A percentile compares a stretch with the other conserved stretches of the same genome.
Conservation (phyloP, 2,888 invertebrate genomes). For the Nomada flava region DNA sequence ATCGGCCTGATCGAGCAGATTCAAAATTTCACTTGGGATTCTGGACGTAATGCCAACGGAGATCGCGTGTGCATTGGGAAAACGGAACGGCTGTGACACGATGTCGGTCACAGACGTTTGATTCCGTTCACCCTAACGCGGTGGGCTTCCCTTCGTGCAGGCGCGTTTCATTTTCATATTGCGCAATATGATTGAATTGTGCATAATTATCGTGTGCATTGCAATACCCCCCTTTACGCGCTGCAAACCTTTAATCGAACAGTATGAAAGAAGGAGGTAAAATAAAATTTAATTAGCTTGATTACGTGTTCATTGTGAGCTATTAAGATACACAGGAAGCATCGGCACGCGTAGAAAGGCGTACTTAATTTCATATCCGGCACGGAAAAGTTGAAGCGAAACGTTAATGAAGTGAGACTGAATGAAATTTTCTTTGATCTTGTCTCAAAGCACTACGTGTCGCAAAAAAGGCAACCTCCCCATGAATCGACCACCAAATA, state of each 20-base stretch:
- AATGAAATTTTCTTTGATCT: constrained; percentile 65
- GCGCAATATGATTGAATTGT: too few relatives aligned
- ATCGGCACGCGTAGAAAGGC: constrained; percentile 22
- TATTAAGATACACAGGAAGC: constrained; percentile 47
- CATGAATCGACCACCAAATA: constrained; percentile 5
- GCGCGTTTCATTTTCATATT: too few relatives aligned
- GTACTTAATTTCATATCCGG: constrained; percentile 43
- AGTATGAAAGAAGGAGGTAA: background rate
- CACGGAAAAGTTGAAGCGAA: constrained; percentile 8
- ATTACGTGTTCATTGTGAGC: constrained; percentile 47
- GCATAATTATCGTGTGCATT: too few relatives aligned
- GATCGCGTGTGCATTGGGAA: background rate
- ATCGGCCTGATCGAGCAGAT: constrained; percentile 18
- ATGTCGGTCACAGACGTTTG: constrained; percentile 10
- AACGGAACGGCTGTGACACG: constrained; percentile 4
- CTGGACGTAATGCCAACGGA: background rate
- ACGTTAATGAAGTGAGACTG: constrained; percentile 46
- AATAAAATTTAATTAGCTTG: constrained; percentile 13
- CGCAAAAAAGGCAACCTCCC: constrained; percentile 22
- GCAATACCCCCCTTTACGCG: too few relatives aligned
- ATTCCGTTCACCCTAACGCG: too few relatives aligned
- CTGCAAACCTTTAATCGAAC: background rate
- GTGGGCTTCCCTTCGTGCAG: too few relatives aligned
- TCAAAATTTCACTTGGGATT: constrained; percentile 50
- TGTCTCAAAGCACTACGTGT: constrained; percentile 41